These are phyloP conservation scores for Itoplectis maculator DNA, from an alignment of 2,888 invertebrate genomes.

Conservation along the genomic window DNA sequence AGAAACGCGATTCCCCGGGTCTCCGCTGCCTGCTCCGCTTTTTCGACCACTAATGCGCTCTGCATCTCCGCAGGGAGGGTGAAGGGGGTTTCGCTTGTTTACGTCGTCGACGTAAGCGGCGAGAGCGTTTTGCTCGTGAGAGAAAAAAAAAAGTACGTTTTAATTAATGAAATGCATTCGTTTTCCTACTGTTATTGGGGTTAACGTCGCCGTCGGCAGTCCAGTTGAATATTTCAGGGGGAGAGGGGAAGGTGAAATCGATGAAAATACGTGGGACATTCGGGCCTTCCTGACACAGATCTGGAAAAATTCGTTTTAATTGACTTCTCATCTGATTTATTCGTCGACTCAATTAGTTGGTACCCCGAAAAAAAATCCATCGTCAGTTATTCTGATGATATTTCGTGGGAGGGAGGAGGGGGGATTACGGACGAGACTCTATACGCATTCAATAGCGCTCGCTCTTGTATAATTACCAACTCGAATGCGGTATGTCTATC, in stretches of 20 bases:
- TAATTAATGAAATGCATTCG: background rate
- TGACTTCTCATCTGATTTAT: too few relatives aligned
- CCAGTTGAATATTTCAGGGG: background rate
- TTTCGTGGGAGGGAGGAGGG: background rate
- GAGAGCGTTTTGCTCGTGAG: background rate
- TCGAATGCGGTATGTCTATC: background rate
- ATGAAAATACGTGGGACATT: background rate
- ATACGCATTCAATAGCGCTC: slow-evolving; percentile 18
- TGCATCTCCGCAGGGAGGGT: too few relatives aligned
- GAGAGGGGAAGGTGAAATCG: background rate
- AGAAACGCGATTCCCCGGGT: slow-evolving; percentile 48
- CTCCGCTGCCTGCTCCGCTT: slow-evolving; percentile 17
- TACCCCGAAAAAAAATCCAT: background rate
- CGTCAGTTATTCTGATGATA: background rate
- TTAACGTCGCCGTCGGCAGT: too few relatives aligned
- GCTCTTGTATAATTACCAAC: slow-evolving; percentile 23
- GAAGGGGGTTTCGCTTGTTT: too few relatives aligned
- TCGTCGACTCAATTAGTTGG: too few relatives aligned
- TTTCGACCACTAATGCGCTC: slow-evolving; percentile 6
- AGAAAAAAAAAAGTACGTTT: background rate
- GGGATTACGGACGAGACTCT: slow-evolving; percentile 14
- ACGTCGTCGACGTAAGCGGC: background rate
- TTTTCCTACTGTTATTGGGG: background rate
- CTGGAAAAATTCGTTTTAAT: background rate
- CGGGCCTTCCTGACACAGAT: background rate